phyloP scores from a whole-genome alignment of 2,797 vertebrate species.

The Allobates femoralis region DNA sequence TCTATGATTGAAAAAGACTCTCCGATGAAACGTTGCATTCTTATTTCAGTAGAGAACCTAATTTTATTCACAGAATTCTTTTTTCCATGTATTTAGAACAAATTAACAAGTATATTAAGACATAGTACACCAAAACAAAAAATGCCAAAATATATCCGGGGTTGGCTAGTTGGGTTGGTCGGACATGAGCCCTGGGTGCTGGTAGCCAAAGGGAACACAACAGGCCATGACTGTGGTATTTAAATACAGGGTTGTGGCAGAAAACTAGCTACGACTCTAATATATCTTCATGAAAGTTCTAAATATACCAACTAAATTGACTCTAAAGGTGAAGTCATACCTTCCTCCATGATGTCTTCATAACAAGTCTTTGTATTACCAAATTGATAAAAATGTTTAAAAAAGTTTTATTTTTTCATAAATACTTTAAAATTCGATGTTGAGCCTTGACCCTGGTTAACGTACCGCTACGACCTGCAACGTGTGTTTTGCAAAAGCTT shows the following conservation, averaged over 20 bases:
- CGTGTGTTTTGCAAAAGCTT: background rate
- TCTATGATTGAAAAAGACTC: background rate
- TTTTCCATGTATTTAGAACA: background rate
- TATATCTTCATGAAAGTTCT: background rate
- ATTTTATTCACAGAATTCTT: background rate
- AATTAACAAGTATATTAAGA: background rate
- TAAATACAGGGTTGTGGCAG: background rate
- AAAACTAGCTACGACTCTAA: background rate
- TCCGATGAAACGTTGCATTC: background rate
- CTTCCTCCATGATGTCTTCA: background rate
- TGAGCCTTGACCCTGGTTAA: conserved; percentile 25
- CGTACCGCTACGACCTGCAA: background rate
- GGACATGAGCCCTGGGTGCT: background rate
- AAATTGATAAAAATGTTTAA: background rate
- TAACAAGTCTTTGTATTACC: background rate
- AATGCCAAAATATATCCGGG: background rate
- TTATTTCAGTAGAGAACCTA: background rate
- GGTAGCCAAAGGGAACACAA: background rate
- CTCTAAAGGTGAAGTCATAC: background rate
- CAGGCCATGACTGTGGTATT: background rate
- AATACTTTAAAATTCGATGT: background rate
- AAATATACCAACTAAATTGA: background rate
- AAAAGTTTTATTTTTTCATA: no score
- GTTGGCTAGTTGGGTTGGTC: background rate
- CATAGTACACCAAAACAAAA: background rate